Evolutionary conservation across 2,797 vertebrate genomes (phyloP).

Genomic region (Rhinophrynus dorsalis): DNA sequence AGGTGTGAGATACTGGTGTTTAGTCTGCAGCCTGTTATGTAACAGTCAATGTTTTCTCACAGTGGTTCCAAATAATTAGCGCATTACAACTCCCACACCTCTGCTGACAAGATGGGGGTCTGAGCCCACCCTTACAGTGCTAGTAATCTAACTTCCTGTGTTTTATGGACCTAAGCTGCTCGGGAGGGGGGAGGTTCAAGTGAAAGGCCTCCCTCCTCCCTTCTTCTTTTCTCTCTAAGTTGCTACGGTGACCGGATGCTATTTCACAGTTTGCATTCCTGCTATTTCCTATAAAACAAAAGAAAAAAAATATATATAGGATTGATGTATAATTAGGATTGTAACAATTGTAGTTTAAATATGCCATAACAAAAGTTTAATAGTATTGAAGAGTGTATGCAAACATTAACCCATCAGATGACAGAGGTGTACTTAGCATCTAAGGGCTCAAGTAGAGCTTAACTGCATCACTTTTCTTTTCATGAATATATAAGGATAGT

Average conservation of each 20-base stretch:
- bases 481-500: no score
- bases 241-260: conserved; percentile 76
- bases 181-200: conserved; percentile 59
- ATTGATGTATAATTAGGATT: no score
- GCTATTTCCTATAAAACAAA: conserved; percentile 61
- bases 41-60: conserved; percentile 70
- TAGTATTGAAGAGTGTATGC: background rate
- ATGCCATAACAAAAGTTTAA: no score
- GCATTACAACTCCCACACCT: conserved; percentile 80
- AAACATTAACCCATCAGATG: background rate
- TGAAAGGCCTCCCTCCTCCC: conserved; percentile 62
- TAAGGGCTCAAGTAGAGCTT: no score
- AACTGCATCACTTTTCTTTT: no score
- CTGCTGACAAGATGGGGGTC: conserved; percentile 68
- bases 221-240: conserved; percentile 60
- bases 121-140: conserved; percentile 78
- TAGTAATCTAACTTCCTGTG: conserved; percentile 83
- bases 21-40: conserved; percentile 77
- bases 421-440: no score
- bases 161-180: conserved; percentile 80
- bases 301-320: background rate
- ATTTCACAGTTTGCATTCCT: conserved; percentile 70
- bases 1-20: conserved; percentile 83
- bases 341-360: no score
- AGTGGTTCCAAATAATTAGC: conserved; percentile 80